Evolutionary conservation across 2,113 vertebrate genomes (phyloP).

Genomic region (Columba janthina): DNA sequence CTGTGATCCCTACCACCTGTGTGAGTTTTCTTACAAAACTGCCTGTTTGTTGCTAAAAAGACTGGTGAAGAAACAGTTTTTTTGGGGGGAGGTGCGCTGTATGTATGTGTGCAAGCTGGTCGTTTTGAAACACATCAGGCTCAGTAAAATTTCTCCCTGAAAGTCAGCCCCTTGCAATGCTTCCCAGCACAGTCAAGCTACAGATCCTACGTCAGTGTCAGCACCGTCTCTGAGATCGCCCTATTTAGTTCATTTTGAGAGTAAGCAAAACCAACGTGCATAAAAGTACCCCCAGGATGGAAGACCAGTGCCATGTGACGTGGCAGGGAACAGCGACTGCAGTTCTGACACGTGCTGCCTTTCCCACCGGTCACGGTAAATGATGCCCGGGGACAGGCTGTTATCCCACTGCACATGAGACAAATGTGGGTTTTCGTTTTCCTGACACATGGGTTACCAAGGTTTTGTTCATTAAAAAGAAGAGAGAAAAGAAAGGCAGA

Average conservation of each 20-base stretch:
- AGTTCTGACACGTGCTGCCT: fast-evolving
- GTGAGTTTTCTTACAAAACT: neutral
- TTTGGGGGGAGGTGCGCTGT: neutral
- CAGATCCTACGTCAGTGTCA: neutral
- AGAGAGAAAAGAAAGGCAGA: neutral
- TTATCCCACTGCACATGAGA: neutral
- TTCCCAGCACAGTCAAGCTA: neutral
- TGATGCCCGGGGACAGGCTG: neutral
- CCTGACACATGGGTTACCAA: neutral
- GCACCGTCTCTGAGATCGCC: fast-evolving
- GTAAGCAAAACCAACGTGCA: neutral
- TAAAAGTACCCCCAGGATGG: neutral
- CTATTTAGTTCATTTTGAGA: neutral
- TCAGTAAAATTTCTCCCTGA: neutral
- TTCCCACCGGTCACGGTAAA: neutral
- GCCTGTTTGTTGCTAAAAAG: neutral
- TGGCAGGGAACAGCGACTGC: neutral
- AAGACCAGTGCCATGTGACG: neutral
- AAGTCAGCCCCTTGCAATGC: neutral
- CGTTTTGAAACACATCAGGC: neutral
- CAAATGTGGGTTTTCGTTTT: neutral
- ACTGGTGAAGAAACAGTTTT: neutral
- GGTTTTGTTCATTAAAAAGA: neutral
- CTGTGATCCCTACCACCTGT: neutral
- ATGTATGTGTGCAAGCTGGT: neutral